Percentiles rank a stretch among this genome's conserved stretches.
phyloP scores from a whole-genome alignment of 2,113 vertebrate species.

The Bothrops jararaca region DNA sequence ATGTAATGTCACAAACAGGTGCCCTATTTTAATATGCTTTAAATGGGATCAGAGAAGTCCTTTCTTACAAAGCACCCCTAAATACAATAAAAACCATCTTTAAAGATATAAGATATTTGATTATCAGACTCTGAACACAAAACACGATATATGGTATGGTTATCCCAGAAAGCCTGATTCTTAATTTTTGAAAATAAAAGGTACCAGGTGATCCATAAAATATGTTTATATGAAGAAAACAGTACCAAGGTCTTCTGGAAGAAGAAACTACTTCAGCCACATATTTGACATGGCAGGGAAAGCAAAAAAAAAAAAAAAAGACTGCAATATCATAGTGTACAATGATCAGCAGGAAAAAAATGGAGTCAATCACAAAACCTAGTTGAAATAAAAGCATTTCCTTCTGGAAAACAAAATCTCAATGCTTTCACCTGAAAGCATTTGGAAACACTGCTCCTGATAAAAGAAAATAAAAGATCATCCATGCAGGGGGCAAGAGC shows the following conservation, averaged over 20 bases:
- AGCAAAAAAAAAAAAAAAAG: background rate
- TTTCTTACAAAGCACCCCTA: background rate
- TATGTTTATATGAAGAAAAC: background rate
- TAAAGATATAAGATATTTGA: background rate
- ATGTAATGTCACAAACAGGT: background rate
- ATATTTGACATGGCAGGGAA: background rate
- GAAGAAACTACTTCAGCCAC: background rate
- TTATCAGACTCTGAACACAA: background rate
- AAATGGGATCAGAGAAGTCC: background rate
- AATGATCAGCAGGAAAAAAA: slow-evolving; percentile 14
- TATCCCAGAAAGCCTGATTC: background rate
- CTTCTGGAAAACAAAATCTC: slow-evolving; percentile 9
- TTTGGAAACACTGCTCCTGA: background rate
- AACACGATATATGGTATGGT: background rate
- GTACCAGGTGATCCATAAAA: background rate
- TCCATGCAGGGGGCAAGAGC: background rate
- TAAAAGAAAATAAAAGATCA: background rate
- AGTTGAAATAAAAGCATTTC: background rate
- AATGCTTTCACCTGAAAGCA: background rate
- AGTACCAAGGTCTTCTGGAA: background rate
- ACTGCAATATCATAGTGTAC: background rate
- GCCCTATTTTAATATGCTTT: background rate
- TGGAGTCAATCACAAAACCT: background rate
- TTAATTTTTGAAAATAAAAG: background rate
- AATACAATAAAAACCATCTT: background rate